A percentile compares a stretch with the other conserved stretches of the same genome.
These are phyloP conservation scores for Drosophila orosa DNA, from an alignment of 1,140 invertebrate genomes.

Conservation along the genomic window DNA sequence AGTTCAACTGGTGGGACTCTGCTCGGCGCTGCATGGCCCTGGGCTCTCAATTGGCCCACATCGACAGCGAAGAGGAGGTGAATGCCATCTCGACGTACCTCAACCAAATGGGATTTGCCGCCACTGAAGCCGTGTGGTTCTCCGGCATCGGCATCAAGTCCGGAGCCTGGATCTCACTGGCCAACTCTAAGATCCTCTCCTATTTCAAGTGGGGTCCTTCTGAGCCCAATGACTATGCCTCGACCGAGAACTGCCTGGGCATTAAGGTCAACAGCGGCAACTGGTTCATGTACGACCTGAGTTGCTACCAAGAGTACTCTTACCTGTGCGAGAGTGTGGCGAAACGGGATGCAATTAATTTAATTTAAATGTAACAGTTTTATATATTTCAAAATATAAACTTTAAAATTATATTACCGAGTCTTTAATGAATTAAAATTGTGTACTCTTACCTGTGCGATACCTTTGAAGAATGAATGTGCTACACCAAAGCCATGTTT, in stretches of 20 bases:
- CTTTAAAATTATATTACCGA: too few species aligned
- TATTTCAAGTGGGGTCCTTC: conserved; percentile 5
- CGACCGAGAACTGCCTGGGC: conserved; percentile 15
- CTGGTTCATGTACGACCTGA: conserved; percentile 18
- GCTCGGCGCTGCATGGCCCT: conserved; percentile 7
- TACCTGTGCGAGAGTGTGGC: background rate
- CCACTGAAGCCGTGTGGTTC: background rate
- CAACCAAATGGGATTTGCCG: background rate
- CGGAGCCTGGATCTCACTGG: conserved; percentile 13
- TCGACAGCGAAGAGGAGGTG: conserved; percentile 7
- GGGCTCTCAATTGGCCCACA: background rate
- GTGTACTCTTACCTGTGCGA: too few species aligned
- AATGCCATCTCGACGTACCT: conserved; percentile 2
- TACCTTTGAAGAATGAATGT: too few species aligned
- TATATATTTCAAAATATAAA: background rate
- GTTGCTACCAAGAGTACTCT: conserved; percentile 2
- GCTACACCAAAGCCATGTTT: too few species aligned
- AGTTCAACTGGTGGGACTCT: conserved; percentile 14
- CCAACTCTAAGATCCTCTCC: conserved; percentile 8
- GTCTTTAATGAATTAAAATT: too few species aligned
- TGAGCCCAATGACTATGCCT: conserved; percentile 10
- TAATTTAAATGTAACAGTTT: background rate
- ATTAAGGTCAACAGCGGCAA: conserved; percentile 6
- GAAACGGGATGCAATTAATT: background rate
- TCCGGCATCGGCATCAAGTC: conserved; percentile 6